These are phyloP conservation scores for Dryobates pubescens DNA, from an alignment of 2,797 vertebrate species.

Conservation along the genomic window DNA sequence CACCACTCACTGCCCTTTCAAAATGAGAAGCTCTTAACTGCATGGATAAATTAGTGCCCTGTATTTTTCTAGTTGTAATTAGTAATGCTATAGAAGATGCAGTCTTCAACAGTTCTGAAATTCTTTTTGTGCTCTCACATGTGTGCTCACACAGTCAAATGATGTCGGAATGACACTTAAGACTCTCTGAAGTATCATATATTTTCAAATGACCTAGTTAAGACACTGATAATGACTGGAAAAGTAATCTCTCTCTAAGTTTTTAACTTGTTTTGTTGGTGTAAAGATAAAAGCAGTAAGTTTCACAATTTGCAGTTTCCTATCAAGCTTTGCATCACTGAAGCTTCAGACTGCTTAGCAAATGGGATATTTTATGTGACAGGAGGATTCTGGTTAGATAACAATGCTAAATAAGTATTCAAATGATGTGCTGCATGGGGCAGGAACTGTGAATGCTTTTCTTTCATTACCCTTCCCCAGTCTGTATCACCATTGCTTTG, in stretches of 20 bases:
- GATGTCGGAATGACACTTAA: slow-evolving; percentile 53
- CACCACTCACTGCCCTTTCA: neutral
- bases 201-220: slow-evolving; percentile 68
- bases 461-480: slow-evolving; percentile 14
- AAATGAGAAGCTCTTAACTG: neutral
- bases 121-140: slow-evolving; percentile 34
- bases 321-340: slow-evolving; percentile 32
- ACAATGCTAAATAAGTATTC: slow-evolving; percentile 29
- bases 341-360: slow-evolving; percentile 50
- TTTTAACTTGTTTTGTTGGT: slow-evolving; percentile 55
- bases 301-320: slow-evolving; percentile 48
- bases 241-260: slow-evolving; percentile 31
- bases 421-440: neutral
- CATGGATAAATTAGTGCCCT: neutral
- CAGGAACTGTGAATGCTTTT: slow-evolving; percentile 29
- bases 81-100: slow-evolving; percentile 10
- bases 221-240: slow-evolving; percentile 44
- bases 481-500: slow-evolving; percentile 5
- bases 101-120: neutral
- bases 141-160: slow-evolving; percentile 24
- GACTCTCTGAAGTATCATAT: slow-evolving; percentile 54
- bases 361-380: slow-evolving; percentile 58
- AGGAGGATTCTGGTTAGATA: slow-evolving; percentile 49
- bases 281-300: slow-evolving; percentile 62
- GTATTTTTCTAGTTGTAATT: slow-evolving; percentile 26